Evolutionary conservation across 30 jellyfish, hydroid and myxozoan species (phyloP), one percentile per base, ranked within the genome.

Genomic region (Pseudorhiza aurosa): DNA sequence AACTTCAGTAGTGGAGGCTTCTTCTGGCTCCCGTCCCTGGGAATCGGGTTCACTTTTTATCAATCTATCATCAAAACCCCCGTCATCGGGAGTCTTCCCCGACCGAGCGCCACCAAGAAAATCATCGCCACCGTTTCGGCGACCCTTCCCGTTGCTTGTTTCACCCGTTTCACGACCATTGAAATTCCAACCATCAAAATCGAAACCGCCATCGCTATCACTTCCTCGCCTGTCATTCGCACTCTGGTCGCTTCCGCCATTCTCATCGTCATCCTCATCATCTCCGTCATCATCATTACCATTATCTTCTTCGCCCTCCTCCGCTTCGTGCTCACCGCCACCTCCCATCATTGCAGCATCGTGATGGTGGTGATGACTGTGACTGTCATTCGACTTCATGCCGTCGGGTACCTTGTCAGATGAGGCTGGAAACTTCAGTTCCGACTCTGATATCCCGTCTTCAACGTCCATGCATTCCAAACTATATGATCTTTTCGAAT

Each of bases 331-430:
- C 17, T 37, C 79, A n/a, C 36, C 25, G 24, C 9, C 69, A 29
- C 37, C 77, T 22, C 73, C 69, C 50, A 45, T 56, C 60, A 46
- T 46, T 46, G 27, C 60, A 10, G 58, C 50, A 28, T 29, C 67
- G n/a, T 44, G 75, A 50, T 50, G 55, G 44, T 84, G 95, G 28
- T 51, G 78, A 22, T 83, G 95, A n/a, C 24, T 21, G 8, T 18
- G 72, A n/a, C 47, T 53, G 26, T 31, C 49, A n/a, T 58, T 62
- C 30, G 57, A 7, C 71, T 84, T 71, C 82, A 72, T 46, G 12
- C 77, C 32, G 33, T 29, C 78, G 19, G 88, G 95, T 44, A 70
- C 40, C 67, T 71, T 84, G 27, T 71, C 88, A 0, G 95, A 84
- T 51, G 27, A 32, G 3, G 88, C 83, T 9, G 95, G 95, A 55